Evolutionary conservation across 2,113 vertebrate species (phyloP), one percentile per base, ranked within the genome.

Genomic region (Lucifuga dentata): DNA sequence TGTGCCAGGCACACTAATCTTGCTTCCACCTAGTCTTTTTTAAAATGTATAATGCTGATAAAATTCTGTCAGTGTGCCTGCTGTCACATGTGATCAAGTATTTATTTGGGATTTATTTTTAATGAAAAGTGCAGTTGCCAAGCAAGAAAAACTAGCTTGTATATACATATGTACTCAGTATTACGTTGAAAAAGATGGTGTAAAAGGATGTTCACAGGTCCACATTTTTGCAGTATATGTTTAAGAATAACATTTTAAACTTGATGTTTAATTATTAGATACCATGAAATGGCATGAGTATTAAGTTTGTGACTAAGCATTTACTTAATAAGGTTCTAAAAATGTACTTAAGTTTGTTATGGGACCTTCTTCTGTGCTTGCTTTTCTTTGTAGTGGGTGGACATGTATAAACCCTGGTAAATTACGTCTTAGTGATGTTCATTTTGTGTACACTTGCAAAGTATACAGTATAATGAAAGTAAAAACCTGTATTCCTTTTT

Each of bases 401-500:
- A 39, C 61, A 49, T 66, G 69, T 29, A 60, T 66, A 45, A 11
- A 43, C 68, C 43, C 26, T 46, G 35, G 38, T 63, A 69, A 17
- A 58, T 66, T 8, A 49, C 55, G 53, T 84, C 59, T 62, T 16
- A 32, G 58, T 46, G 5, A 32, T 11, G 13, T 17, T 11, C 41
- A 65, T 35, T 55, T 38, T 39, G 62, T 86, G 73, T 80, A 72
- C 56, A 70, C 36, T 46, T 49, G 44, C 45, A 53, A 82, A 75
- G 73, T 84, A 72, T 58, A 83, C 12, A 70, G 40, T 11, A 17
- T 61, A 50, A 53, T 71, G 62, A 64, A 80, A 87, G 74, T 86
- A 89, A 88, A 85, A 49, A 65, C 69, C 62, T 89, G 88, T 71
- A 49, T 83, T 80, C 68, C 10, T 57, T 36, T 68, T 26, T 23